These are phyloP conservation scores for Pitangus sulphuratus DNA, from an alignment of 2,797 vertebrate genomes.

Conservation along the genomic window DNA sequence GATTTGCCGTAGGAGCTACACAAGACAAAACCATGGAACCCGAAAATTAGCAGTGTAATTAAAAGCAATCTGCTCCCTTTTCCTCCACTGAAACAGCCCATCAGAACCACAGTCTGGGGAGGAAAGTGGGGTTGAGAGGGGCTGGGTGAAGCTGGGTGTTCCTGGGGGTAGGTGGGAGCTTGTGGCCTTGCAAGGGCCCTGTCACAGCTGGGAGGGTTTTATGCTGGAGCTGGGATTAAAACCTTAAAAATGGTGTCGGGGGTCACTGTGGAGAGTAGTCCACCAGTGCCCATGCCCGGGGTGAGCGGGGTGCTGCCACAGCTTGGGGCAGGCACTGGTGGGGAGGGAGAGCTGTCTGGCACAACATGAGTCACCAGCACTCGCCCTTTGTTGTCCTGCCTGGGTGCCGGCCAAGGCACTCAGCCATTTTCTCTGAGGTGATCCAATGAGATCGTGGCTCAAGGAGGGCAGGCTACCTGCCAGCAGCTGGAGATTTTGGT, in stretches of 20 bases:
- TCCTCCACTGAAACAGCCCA: neutral
- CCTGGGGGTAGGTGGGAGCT: neutral
- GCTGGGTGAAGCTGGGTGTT: rapidly evolving
- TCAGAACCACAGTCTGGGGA: rapidly evolving
- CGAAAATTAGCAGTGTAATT: neutral
- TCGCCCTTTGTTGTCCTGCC: neutral
- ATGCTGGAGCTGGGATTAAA: neutral
- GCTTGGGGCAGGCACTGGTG: rapidly evolving
- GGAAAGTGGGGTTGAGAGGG: neutral
- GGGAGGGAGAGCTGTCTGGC: neutral
- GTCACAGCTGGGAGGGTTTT: neutral
- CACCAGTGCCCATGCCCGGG: rapidly evolving
- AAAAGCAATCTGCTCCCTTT: neutral
- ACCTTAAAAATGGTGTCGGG: neutral
- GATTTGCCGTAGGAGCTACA: neutral
- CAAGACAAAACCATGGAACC: neutral
- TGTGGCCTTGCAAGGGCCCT: rapidly evolving
- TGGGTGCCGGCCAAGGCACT: neutral
- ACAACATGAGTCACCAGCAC: rapidly evolving
- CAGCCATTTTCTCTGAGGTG: conserved; percentile 19
- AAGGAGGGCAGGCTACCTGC: neutral
- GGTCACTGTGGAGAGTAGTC: rapidly evolving
- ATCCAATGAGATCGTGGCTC: rapidly evolving
- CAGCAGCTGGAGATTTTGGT: neutral
- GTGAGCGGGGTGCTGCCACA: rapidly evolving